Base-by-base conservation (phyloP, 2,113 vertebrate species). In the Amblyopsis rosae region DNA sequence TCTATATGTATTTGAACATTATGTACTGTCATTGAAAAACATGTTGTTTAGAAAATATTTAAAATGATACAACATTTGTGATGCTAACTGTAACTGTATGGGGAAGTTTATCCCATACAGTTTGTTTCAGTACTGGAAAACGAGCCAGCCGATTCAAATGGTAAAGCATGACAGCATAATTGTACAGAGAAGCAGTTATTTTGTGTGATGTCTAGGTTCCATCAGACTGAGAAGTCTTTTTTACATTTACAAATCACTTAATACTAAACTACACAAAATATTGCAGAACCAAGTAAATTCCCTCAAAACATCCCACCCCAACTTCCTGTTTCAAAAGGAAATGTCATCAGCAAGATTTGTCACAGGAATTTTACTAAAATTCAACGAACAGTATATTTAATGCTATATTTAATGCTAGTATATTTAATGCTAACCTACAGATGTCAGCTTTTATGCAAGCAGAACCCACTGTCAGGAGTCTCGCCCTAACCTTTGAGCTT, bases 71-170 rank as follows among this genome's bases (percentile, higher is more conserved):
- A 26, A 26, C 26, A 26, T 26, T 26, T 26, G 26, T 26, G 26
- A 26, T 26, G 26, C 26, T 26, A 26, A 26, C 26, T 26, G 26
- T 26, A 26, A 26, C 26, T 26, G 26, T 26, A 26, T 26, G 26
- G 26, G 26, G 9, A 17, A 57, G 16, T 12, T 59, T 56, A 47
- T 9, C 13, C 46, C 19, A 76, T 57, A 7, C 10, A 12, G 19
- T 59, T 35, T 8, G 32, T 63, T 65, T 65, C 4, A 64, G 12
- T 12, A 62, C 53, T 51, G 10, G 10, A 10, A 10, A 63, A 7
- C 32, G 62, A 60, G 74, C 62, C 58, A 67, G 54, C 35, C 58
- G 45, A 46, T 49, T 15, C 53, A 62, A 67, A 68, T 70, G 45
- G 56, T 59, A 68, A 64, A 63, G 17, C 11, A 16, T 77, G 41